These are phyloP conservation scores for Griposia aprilina DNA, from an alignment of 2,888 invertebrate genomes.

Conservation along the genomic window DNA sequence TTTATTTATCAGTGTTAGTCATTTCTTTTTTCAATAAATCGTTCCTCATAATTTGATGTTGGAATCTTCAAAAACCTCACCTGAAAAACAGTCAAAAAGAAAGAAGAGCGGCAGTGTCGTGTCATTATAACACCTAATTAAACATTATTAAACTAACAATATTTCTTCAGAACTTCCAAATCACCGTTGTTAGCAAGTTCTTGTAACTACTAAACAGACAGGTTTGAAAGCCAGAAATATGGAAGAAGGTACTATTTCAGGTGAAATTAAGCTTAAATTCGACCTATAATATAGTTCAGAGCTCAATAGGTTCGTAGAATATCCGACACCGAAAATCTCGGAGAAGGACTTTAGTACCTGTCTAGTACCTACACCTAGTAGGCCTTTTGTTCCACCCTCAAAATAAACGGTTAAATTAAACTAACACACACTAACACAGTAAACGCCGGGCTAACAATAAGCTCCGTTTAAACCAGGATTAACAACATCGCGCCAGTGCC, in stretches of 20 bases:
- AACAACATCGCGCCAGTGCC: constrained; percentile 9
- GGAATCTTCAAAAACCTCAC: neutral
- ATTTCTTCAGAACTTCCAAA: constrained; percentile 9
- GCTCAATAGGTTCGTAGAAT: constrained; percentile 16
- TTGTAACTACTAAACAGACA: constrained; percentile 10
- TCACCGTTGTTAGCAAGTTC: constrained; percentile 24
- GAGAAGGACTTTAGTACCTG: neutral
- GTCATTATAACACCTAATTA: constrained; percentile 6
- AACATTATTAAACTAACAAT: neutral
- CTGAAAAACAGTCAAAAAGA: neutral
- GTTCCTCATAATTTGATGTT: neutral
- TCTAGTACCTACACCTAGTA: neutral
- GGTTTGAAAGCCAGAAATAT: constrained; percentile 15
- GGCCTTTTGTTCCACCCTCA: neutral
- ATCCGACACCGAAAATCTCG: neutral
- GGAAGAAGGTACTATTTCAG: neutral
- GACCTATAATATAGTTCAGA: neutral
- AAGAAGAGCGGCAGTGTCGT: no score
- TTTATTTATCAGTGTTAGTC: constrained; percentile 9
- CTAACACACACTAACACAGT: neutral
- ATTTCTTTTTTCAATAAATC: neutral
- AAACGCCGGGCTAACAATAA: constrained; percentile 13
- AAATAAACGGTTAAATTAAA: neutral
- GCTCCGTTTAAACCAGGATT: constrained; percentile 11
- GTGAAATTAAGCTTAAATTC: constrained; percentile 16